phyloP scores from a whole-genome alignment of 2,888 invertebrate genomes.

The Diogma glabrata region DNA sequence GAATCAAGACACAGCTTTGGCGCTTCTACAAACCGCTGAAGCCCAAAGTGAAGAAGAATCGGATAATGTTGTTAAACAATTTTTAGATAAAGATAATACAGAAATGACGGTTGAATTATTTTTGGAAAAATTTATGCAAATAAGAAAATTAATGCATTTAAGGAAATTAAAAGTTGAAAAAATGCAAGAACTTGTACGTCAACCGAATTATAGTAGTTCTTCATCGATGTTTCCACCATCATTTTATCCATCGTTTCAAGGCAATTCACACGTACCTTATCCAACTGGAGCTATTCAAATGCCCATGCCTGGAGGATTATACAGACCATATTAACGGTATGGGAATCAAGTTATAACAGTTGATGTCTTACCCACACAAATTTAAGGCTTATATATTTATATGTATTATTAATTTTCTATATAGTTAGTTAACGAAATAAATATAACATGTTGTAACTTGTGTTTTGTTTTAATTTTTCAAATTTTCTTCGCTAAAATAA shows the following conservation, averaged over 20 bases:
- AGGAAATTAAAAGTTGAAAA: constrained; percentile 89
- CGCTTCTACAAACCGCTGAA: constrained; percentile 79
- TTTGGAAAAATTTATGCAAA: constrained; percentile 67
- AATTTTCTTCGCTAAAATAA: too few species aligned
- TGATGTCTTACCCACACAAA: too few species aligned
- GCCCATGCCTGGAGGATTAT: constrained; percentile 57
- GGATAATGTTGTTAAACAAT: constrained; percentile 70
- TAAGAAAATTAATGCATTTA: constrained; percentile 64
- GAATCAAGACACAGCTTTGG: constrained; percentile 76
- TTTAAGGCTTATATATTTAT: too few species aligned
- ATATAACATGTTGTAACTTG: too few species aligned
- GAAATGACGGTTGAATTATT: constrained; percentile 68
- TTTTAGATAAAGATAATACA: constrained; percentile 56
- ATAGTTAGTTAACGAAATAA: too few species aligned
- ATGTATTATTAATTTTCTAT: too few species aligned
- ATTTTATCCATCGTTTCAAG: constrained; percentile 34
- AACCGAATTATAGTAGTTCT: constrained; percentile 30
- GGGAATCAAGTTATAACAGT: too few species aligned
- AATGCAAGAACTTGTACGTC: constrained; percentile 60
- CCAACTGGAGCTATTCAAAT: constrained; percentile 59
- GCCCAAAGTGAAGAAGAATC: constrained; percentile 90
- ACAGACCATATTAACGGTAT: constrained; percentile 2
- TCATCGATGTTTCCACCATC: constrained; percentile 25
- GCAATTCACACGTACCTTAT: constrained; percentile 47
- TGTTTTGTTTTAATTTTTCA: too few species aligned